phyloP scores from a whole-genome alignment of 2,888 invertebrate genomes.

The Carcina quercana region DNA sequence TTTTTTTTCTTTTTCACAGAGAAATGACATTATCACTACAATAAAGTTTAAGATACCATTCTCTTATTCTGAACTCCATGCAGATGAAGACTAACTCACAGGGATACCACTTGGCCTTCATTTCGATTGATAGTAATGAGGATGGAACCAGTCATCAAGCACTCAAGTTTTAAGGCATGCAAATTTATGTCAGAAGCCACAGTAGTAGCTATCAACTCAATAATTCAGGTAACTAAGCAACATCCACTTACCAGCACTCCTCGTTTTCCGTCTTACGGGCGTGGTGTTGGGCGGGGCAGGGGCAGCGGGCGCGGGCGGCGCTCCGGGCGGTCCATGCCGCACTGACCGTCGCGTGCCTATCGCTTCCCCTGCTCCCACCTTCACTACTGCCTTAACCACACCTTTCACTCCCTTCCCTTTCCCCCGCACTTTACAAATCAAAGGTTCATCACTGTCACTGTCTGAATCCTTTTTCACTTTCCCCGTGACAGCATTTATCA shows the following conservation, averaged over 20 bases:
- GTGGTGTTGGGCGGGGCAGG: conserved; percentile 31
- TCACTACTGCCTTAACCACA: conserved; percentile 19
- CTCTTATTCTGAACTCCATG: too few species aligned
- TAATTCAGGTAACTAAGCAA: too few species aligned
- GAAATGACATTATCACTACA: too few species aligned
- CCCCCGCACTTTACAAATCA: conserved; percentile 81
- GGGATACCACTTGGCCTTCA: too few species aligned
- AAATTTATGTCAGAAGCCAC: too few species aligned
- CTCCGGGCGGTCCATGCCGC: conserved; percentile 48
- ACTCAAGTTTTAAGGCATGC: too few species aligned
- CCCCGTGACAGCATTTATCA: conserved; percentile 36
- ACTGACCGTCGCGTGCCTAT: conserved; percentile 74
- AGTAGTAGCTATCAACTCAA: too few species aligned
- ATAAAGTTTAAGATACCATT: too few species aligned
- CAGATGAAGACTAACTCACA: too few species aligned
- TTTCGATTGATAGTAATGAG: too few species aligned
- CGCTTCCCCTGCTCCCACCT: conserved; percentile 18
- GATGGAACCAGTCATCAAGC: too few species aligned
- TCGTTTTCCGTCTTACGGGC: conserved; percentile 75
- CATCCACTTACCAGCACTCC: conserved; percentile 82
- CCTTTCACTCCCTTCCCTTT: conserved; percentile 32
- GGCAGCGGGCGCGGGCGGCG: conserved; percentile 24
- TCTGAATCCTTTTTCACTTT: conserved; percentile 78
- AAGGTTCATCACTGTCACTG: conserved; percentile 88
- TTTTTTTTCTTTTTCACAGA: too few species aligned